Evolutionary conservation across 2,888 invertebrate genomes (phyloP).

Genomic region (Flexamia atlantica): DNA sequence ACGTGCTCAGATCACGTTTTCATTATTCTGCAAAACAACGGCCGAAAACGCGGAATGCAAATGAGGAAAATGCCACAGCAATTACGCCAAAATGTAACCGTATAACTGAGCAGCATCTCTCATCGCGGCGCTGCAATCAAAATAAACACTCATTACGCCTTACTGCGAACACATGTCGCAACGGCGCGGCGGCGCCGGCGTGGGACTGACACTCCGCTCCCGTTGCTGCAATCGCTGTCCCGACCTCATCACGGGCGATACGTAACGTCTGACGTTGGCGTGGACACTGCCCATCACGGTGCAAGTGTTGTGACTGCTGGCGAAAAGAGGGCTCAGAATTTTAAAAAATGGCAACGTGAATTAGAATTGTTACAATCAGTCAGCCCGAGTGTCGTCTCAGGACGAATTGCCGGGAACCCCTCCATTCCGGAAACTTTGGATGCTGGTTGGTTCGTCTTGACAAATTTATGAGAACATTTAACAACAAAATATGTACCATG

Average conservation of each 20-base stretch:
- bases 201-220: background rate
- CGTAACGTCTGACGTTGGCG: background rate
- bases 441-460: too few relatives aligned
- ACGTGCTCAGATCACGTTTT: too few relatives aligned
- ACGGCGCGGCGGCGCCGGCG: background rate
- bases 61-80: background rate
- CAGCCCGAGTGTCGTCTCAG: too few relatives aligned
- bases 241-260: background rate
- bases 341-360: too few relatives aligned
- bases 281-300: background rate
- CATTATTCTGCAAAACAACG: background rate
- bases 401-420: too few relatives aligned
- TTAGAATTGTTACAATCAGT: too few relatives aligned
- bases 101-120: background rate
- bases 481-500: too few relatives aligned
- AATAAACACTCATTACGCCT: too few relatives aligned
- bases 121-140: background rate
- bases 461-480: too few relatives aligned
- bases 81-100: background rate
- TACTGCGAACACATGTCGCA: background rate
- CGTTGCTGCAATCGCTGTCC: background rate
- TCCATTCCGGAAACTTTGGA: too few relatives aligned
- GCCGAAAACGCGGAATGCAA: background rate
- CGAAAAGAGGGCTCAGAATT: too few relatives aligned
- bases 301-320: too few relatives aligned